Base-by-base conservation (phyloP, 2,797 vertebrate species). In the Hoplostethus atlanticus region DNA sequence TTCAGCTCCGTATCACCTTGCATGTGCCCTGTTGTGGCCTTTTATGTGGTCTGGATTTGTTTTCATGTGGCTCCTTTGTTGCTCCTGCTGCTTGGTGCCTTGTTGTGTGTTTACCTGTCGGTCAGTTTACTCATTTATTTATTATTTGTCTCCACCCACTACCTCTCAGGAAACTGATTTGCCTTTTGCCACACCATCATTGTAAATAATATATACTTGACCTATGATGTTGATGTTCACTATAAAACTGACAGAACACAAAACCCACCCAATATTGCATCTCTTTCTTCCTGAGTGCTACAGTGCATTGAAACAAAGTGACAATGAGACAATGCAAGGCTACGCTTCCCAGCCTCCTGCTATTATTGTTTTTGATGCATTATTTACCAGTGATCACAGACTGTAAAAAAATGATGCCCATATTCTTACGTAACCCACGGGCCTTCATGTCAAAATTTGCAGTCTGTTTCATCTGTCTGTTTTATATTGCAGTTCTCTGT, bases 401-500 rank as follows among this genome's bases (percentile, higher is more conserved):
- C 2, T 7, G 40, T 71, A 15, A 58, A 57, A 11, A n/a, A 64
- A 40, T 34, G 3, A 75, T 55, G 56, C 40, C 34, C 52, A 3
- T 51, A 13, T 68, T 58, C 40, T 70, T 15, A 69, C n/a, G 1
- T 21, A 76, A 46, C 47, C 16, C 15, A 56, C 47, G 16, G 64
- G n/a, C 55, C 44, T 2, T 64, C 10, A 6, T 65, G 36, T 40
- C 46, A 64, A 65, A 69, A 6, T 54, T 46, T 53, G 16, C 54
- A 62, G 62, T 70, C 64, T 60, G 50, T 69, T 65, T 80, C 17
- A 70, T 85, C 65, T 52, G 44, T 13, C 16, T 76, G 10, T 63
- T 65, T 79, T 80, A 54, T 77, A 5, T 79, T 68, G 64, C 71
- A 99, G 98, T 66, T 96, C 96, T 70, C 93, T 99, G 60, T 61